Conservation (phyloP, 1,140 invertebrate species). For the Trissolcus basalis region DNA sequence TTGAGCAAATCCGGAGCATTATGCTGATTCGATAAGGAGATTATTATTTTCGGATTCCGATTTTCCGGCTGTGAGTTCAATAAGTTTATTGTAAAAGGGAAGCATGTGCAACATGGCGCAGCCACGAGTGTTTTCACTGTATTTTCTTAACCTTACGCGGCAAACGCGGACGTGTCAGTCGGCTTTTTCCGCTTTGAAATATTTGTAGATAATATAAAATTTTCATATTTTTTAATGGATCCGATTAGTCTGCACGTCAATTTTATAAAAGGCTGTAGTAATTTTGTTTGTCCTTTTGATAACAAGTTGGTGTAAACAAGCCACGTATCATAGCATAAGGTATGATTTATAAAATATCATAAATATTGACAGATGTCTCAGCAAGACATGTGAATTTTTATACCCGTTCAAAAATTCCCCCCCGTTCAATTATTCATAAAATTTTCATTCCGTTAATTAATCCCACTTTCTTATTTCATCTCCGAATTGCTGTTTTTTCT, state of each 20-base stretch:
- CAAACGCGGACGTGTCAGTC: conserved; percentile 52
- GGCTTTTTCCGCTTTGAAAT: conserved; percentile 34
- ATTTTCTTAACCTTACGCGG: conserved; percentile 52
- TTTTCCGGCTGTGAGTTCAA: too few relatives aligned
- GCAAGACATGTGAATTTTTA: not conserved
- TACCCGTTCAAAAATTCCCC: too few relatives aligned
- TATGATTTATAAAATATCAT: conserved; percentile 28
- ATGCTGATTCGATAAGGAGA: too few relatives aligned
- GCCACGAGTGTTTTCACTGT: conserved; percentile 42
- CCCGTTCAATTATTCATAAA: too few relatives aligned
- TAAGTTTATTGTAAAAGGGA: too few relatives aligned
- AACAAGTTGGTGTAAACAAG: conserved; percentile 29
- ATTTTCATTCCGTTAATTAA: too few relatives aligned
- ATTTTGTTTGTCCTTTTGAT: conserved; percentile 9
- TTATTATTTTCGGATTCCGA: too few relatives aligned
- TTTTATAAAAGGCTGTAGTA: conserved; percentile 2
- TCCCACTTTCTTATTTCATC: too few relatives aligned
- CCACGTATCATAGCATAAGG: conserved; percentile 41
- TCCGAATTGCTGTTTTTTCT: too few relatives aligned
- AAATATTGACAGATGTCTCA: conserved; percentile 22
- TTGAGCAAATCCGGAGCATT: too few relatives aligned
- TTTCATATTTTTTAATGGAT: conserved; percentile 30
- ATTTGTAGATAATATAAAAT: conserved; percentile 13
- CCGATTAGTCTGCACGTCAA: not conserved
- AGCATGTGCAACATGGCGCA: conserved; percentile 34